Conservation (phyloP, 2,888 invertebrate genomes). For the Apamea anceps region DNA sequence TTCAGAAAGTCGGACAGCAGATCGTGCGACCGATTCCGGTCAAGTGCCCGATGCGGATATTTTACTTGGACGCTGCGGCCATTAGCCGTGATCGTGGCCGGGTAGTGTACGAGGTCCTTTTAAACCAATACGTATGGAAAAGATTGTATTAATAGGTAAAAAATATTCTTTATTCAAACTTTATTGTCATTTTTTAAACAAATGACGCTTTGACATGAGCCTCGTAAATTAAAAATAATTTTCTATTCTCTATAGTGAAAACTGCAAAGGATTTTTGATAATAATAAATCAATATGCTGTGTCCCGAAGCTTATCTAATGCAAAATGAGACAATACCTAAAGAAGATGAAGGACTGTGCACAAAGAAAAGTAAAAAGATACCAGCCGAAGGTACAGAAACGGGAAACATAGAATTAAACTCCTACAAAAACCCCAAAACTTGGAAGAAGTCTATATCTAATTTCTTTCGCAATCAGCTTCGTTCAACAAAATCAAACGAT, state of each 20-base stretch:
- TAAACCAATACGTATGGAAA: constrained; percentile 9
- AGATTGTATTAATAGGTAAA: constrained; percentile 1
- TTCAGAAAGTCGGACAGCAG: not conserved
- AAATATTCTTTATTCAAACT: constrained; percentile 61
- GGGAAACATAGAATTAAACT: constrained; percentile 78
- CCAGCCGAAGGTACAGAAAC: constrained; percentile 75
- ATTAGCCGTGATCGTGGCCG: too few relatives aligned
- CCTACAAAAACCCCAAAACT: constrained; percentile 83
- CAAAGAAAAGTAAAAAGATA: constrained; percentile 76
- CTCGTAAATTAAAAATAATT: constrained; percentile 73
- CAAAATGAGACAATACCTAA: constrained; percentile 77
- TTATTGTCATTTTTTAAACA: constrained; percentile 54
- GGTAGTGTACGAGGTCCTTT: not conserved
- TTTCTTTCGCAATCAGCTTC: constrained; percentile 85
- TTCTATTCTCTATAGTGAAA: constrained; percentile 71
- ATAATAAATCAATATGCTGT: constrained; percentile 78
- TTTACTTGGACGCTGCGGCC: not conserved
- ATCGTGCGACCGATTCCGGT: not conserved
- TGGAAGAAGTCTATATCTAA: constrained; percentile 88
- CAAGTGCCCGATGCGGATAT: not conserved
- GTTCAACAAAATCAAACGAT: constrained; percentile 86
- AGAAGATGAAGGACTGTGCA: constrained; percentile 75
- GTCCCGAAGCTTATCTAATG: constrained; percentile 81
- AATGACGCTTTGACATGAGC: constrained; percentile 59
- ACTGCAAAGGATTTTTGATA: constrained; percentile 73